Conservation (phyloP, 1,140 invertebrate genomes). For the Artemia franciscana region DNA sequence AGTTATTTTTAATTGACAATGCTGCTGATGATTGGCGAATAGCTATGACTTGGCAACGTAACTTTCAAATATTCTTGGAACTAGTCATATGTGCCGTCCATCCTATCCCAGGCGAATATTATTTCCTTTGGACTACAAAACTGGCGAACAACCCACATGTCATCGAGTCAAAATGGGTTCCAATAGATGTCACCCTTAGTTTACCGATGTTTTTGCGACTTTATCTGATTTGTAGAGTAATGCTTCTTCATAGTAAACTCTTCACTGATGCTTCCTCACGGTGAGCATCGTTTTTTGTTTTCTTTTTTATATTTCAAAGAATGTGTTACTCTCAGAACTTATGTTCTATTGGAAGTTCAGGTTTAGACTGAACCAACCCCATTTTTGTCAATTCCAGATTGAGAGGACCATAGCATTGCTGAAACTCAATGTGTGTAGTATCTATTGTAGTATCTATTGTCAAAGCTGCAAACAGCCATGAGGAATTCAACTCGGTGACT, state of each 20-base stretch:
- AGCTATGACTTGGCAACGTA: conserved; percentile 91
- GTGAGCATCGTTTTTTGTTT: conserved; percentile 23
- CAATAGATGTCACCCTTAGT: conserved; percentile 84
- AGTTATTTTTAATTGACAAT: conserved; percentile 99
- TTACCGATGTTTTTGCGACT: conserved; percentile 97
- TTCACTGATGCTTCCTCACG: conserved; percentile 93
- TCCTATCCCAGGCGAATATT: conserved; percentile 86
- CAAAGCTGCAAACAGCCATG: no score
- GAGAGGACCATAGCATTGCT: no score
- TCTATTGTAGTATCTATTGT: no score
- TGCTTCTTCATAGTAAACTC: conserved; percentile 95
- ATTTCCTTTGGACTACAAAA: conserved; percentile 87
- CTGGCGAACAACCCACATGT: conserved; percentile 70
- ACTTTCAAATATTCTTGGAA: conserved; percentile 76
- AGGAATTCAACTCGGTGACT: no score
- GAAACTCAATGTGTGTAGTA: no score
- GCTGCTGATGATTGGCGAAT: conserved; percentile 99
- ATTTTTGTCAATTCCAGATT: no score
- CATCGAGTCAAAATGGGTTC: conserved; percentile 50
- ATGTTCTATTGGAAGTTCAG: no score
- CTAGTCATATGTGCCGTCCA: conserved; percentile 86
- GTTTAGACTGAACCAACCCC: no score
- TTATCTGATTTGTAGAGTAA: conserved; percentile 95
- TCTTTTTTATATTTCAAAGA: no score
- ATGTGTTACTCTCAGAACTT: no score